These are phyloP conservation scores for Helobdella robusta DNA, from an alignment of 2,888 invertebrate species.

Conservation along the genomic window DNA sequence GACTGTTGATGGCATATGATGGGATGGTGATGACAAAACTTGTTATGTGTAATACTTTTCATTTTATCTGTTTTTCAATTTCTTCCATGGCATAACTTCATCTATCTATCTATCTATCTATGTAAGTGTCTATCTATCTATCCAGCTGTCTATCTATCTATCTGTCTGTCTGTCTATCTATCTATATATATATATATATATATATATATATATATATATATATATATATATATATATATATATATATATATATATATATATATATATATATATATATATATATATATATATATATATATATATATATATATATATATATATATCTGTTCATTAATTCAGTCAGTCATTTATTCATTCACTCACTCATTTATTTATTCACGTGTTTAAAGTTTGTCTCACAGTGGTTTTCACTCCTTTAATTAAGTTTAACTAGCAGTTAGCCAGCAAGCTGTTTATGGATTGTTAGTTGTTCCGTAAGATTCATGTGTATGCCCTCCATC, in stretches of 20 bases:
- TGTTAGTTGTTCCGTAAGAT: too few species aligned
- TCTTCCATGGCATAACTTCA: too few species aligned
- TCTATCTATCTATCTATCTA: too few species aligned
- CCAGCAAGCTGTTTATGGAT: too few species aligned
- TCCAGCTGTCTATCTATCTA: constrained; percentile 14
- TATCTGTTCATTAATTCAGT: background rate
- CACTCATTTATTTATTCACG: background rate
- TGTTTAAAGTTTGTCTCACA: too few species aligned
- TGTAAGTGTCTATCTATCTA: constrained; percentile 9
- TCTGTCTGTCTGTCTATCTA: constrained; percentile 14
- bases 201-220: background rate
- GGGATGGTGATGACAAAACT: too few species aligned
- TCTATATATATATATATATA: constrained; percentile 8
- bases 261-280: constrained; percentile 1
- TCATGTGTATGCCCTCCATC: too few species aligned
- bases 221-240: background rate
- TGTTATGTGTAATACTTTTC: too few species aligned
- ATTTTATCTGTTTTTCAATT: too few species aligned
- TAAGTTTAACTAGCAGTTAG: too few species aligned
- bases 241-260: background rate
- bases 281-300: background rate
- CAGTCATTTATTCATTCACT: background rate
- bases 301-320: constrained; percentile 3
- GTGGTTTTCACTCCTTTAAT: too few species aligned
- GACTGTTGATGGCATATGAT: too few species aligned